These are phyloP conservation scores for Halichoeres trimaculatus DNA, from an alignment of 2,113 vertebrate genomes.

Conservation along the genomic window DNA sequence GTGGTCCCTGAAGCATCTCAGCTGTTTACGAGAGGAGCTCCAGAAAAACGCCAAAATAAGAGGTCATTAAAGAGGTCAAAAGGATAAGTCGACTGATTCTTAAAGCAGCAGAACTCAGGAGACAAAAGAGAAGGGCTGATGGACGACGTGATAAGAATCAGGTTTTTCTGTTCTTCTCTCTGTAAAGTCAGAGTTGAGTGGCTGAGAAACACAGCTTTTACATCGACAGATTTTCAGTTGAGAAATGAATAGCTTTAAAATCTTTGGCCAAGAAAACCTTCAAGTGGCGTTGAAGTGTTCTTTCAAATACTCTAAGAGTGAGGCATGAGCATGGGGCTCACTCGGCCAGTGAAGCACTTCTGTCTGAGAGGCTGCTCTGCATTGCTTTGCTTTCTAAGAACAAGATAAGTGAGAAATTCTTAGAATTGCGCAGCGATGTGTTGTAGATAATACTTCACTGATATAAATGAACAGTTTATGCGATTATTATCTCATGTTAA, in stretches of 20 bases:
- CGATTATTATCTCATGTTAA: too few species aligned
- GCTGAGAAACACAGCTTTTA: background rate
- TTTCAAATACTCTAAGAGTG: background rate
- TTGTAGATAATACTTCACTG: too few species aligned
- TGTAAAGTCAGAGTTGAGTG: background rate
- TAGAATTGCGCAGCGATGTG: too few species aligned
- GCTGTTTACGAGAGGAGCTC: constrained; percentile 28
- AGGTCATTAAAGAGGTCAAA: constrained; percentile 19
- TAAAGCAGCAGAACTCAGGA: background rate
- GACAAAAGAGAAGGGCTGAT: background rate
- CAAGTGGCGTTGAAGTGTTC: background rate
- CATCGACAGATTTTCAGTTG: background rate
- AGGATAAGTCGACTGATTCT: constrained; percentile 9
- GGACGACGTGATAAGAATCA: background rate
- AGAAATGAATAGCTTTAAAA: background rate
- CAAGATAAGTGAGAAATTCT: background rate
- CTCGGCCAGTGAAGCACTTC: background rate
- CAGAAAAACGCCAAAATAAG: constrained; percentile 18
- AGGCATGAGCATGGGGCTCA: background rate
- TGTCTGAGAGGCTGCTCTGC: background rate
- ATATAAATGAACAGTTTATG: too few species aligned
- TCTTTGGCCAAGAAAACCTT: background rate
- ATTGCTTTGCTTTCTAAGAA: background rate
- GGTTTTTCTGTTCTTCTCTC: background rate
- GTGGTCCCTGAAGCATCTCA: constrained; percentile 1